Conservation (phyloP, 2,113 vertebrate species). For the Vicugna pacos region DNA sequence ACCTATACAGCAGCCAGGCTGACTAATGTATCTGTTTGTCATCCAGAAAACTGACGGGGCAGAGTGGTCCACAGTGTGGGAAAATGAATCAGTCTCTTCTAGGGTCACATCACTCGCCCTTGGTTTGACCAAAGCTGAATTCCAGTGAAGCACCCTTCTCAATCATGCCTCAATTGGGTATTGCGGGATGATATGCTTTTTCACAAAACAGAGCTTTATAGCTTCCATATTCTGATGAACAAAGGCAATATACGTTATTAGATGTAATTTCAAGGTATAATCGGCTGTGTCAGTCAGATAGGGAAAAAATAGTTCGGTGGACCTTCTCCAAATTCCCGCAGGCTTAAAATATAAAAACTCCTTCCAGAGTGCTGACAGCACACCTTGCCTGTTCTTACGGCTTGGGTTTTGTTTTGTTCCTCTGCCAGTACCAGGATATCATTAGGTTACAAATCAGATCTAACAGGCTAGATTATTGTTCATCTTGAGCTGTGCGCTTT, state of each 20-base stretch:
- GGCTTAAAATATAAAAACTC: slow-evolving; percentile 75
- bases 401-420: slow-evolving; percentile 47
- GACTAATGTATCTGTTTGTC: background rate
- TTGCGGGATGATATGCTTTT: background rate
- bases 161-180: background rate
- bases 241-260: slow-evolving; percentile 55
- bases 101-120: fast-evolving
- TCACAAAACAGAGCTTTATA: slow-evolving; percentile 61
- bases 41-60: background rate
- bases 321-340: slow-evolving; percentile 81
- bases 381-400: slow-evolving; percentile 72
- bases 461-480: slow-evolving; percentile 75
- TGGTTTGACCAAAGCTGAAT: background rate
- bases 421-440: slow-evolving; percentile 65
- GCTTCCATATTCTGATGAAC: slow-evolving; percentile 66
- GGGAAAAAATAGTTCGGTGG: slow-evolving; percentile 72
- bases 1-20: background rate
- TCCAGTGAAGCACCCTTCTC: background rate
- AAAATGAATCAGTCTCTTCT: background rate
- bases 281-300: slow-evolving; percentile 80
- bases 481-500: slow-evolving; percentile 69
- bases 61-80: background rate
- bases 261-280: slow-evolving; percentile 82
- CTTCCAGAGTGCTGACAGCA: slow-evolving; percentile 68
- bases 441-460: slow-evolving; percentile 80